Conservation (phyloP, 2,113 vertebrate species). For the Tychaedon coryphoeus region DNA sequence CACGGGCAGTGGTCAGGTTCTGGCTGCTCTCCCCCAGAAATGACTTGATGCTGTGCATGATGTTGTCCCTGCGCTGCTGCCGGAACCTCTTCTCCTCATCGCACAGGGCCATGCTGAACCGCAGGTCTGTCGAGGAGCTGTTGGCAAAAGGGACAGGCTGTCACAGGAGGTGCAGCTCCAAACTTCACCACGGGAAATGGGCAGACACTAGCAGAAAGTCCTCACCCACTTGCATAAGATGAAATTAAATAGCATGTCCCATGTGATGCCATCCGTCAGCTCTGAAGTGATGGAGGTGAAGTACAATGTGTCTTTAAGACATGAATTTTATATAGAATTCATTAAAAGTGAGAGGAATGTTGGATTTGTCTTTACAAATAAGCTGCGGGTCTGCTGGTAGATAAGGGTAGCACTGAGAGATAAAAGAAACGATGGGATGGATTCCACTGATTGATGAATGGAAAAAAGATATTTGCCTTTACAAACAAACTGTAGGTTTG, state of each 20-base stretch:
- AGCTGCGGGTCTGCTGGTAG: too few relatives aligned
- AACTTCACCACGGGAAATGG: rapidly evolving
- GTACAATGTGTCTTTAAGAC: rapidly evolving
- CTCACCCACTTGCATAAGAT: not conserved
- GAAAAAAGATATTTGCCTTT: too few relatives aligned
- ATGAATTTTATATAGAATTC: not conserved
- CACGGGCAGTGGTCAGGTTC: constrained; percentile 76
- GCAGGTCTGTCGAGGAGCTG: constrained; percentile 88
- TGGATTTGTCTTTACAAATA: too few relatives aligned
- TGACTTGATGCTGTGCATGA: constrained; percentile 86
- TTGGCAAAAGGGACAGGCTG: not conserved
- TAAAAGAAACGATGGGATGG: too few relatives aligned
- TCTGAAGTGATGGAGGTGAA: not conserved
- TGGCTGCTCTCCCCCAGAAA: constrained; percentile 82
- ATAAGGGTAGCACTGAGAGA: too few relatives aligned
- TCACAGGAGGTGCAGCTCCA: not conserved
- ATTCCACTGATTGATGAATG: too few relatives aligned
- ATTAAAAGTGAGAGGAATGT: not conserved
- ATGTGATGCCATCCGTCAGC: not conserved
- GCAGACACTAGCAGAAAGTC: not conserved
- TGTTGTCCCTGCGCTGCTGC: constrained; percentile 80
- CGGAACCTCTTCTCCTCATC: constrained; percentile 90
- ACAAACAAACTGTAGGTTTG: too few relatives aligned
- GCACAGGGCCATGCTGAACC: constrained; percentile 92
- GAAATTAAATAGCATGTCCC: not conserved